Base-by-base conservation (phyloP, 2,888 invertebrate species). In the Syrista parreyssii region DNA sequence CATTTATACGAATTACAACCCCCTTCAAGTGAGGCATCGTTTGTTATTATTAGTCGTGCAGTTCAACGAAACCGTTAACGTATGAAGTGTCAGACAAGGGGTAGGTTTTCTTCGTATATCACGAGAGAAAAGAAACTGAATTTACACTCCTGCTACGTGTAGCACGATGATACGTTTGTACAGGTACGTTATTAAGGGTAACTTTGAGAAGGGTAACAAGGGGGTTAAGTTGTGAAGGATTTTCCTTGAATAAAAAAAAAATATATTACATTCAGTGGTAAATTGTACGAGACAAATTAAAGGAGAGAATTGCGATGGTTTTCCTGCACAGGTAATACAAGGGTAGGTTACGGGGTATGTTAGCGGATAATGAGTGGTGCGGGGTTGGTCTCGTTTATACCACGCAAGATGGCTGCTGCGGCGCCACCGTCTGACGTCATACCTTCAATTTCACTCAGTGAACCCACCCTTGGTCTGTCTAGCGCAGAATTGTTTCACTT, bases 1-100 rank as follows among this genome's bases (percentile, higher is more conserved):
- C 91, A 91, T 91, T 91, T 91, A 91, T 91, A 89, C 91, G 91
- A 91, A 91, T 91, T 91, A 91, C 90, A 80, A 88, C 83, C 85
- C 82, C 83, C 83, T 85, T 84, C 80, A 80, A 75, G 82, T 79
- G 80, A 80, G 76, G 82, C 78, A 77, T 84, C 84, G 84, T 85
- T 84, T 84, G 85, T 85, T 85, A 85, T 85, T 85, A 85, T 85
- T 84, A 84, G 84, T 82, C 84, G 75, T 77, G 75, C 76, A 77
- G 73, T 33, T 71, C 31, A 33, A 11, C 71, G 71, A 32, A 71
- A 33, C 71, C 32, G 33, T 71, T 31, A 33, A 32, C 31, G 71
- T 33, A 33, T 71, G 71, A 32, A 74, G 73, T 68, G 73, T 74
- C 68, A 74, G 35, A 68, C 23, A 55, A 55, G 76, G 76, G 40